Evolutionary conservation across 2,113 vertebrate species (phyloP), one percentile per base, ranked within the genome.

Genomic region (Pelecanus crispus): DNA sequence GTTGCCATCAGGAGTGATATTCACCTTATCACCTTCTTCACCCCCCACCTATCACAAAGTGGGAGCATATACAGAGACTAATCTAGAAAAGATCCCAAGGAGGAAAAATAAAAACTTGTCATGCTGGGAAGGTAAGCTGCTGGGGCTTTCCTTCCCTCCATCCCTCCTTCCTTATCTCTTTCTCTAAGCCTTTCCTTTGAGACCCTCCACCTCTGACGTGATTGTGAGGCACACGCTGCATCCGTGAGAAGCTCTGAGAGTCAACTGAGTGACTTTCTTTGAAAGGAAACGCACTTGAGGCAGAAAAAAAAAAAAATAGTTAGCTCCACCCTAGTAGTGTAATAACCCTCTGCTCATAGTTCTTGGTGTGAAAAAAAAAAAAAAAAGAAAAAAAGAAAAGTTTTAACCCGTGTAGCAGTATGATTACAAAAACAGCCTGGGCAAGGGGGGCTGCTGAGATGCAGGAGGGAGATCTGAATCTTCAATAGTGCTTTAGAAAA

Each of bases 201-300:
- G 28, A 38, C 13, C 19, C 11, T 71, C 26, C 68, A 67, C 28
- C n/a, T 81, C 67, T 36, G n/a, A 55, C 4, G 7, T 36, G 52
- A 52, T 2, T 29, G 9, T 38, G 83, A 83, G 31, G 63, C 66
- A 77, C 32, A 14, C 9, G 17, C 8, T n/a, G 28, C 20, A 52
- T 36, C 75, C 5, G 17, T 31, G 55, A 78, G 80, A 74, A 93
- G 61, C 65, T 78, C 24, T 36, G 38, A 82, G 22, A 77, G n/a
- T 49, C 59, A 73, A 78, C 15, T 15, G 17, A 74, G 59, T 26
- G 9, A 71, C 21, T 75, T 92, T 92, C 45, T 88, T 92, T 91
- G 68, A 94, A 88, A 95, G 72, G 52, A 94, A 96, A 70, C 49
- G 65, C 36, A 56, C 14, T 68, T 26, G 12, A 79, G 34, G 36